Base-by-base conservation (phyloP, 2,888 invertebrate species). In the Miltochrista miniata region DNA sequence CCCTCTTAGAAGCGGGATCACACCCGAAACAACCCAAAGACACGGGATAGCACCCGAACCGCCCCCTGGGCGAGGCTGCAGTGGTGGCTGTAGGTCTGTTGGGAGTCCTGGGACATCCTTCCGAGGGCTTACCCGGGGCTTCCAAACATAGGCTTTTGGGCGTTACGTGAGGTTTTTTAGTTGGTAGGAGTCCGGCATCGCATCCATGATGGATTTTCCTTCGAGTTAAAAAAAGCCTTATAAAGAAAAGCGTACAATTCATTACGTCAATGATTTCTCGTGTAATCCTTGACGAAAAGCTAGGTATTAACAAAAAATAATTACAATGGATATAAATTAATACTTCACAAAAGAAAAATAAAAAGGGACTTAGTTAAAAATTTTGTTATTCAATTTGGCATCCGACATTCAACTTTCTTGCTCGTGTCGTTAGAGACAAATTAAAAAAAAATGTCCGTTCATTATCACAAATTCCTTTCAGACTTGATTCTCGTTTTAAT, bases 401-500 rank as follows among this genome's bases (percentile, higher is more conserved):
- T 15, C 13, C 46, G 45, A 55, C 58, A 51, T 49, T 40, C 45
- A 44, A 54, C 53, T 57, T 57, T 55, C 64, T 61, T 53, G 47
- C 34, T 42, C 41, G 44, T 53, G 40, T 35, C 45, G 33, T 37
- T 48, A 35, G 33, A 7, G 38, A 49, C 14, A 39, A 18, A 38
- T 51, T 42, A 34, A 15, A 45, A 51, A 45, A 51, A 50, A 49
- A 50, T 39, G 18, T 35, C 34, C 15, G 37, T 50, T 50, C 56
- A 61, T 61, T 63, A 59, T 45, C 44, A 34, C 29, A n/a, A 51
- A 43, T 55, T 54, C 49, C 12, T 43, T 30, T 13, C 43, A 54
- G 51, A 48, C 59, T 58, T 59, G 70, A 68, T 68, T 61, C 56
- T 55, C 65, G 68, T 68, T 77, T 77, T 77, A 76, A 77, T 78